phyloP scores from a whole-genome alignment of 2,797 vertebrate genomes.

The Meriones psammophilus region DNA sequence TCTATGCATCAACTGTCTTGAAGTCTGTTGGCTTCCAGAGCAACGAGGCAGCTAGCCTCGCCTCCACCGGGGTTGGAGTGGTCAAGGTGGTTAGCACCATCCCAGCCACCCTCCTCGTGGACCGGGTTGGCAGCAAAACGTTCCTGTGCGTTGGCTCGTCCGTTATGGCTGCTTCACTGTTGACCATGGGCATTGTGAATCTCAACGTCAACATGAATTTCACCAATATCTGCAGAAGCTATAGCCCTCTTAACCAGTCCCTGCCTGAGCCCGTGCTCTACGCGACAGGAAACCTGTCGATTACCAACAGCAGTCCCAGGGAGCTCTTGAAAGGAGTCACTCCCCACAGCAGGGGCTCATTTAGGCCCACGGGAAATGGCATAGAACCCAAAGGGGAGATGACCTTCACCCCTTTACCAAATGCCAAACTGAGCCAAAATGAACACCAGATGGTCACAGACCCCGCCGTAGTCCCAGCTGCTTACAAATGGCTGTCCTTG shows the following conservation, averaged over 20 bases:
- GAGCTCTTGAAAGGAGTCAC: slow-evolving; percentile 75
- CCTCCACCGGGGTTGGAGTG: slow-evolving; percentile 95
- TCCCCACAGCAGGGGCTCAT: slow-evolving; percentile 70
- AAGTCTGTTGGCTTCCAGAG: slow-evolving; percentile 96
- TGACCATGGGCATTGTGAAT: slow-evolving; percentile 92
- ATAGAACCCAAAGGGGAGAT: slow-evolving; percentile 54
- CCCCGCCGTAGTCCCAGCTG: slow-evolving; percentile 84
- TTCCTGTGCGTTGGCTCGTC: slow-evolving; percentile 95
- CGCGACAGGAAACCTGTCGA: slow-evolving; percentile 76
- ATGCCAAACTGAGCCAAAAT: slow-evolving; percentile 72
- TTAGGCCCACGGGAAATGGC: slow-evolving; percentile 31
- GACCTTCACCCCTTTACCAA: slow-evolving; percentile 72
- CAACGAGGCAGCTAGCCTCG: slow-evolving; percentile 95
- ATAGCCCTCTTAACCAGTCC: slow-evolving; percentile 84
- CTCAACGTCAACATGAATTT: slow-evolving; percentile 93
- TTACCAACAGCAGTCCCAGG: slow-evolving; percentile 83
- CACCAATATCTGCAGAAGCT: slow-evolving; percentile 92
- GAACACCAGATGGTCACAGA: slow-evolving; percentile 70
- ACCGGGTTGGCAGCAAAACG: slow-evolving; percentile 94
- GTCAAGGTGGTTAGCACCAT: slow-evolving; percentile 95
- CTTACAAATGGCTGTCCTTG: slow-evolving; percentile 95
- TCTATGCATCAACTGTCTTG: slow-evolving; percentile 96
- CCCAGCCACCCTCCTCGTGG: slow-evolving; percentile 94
- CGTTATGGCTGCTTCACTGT: slow-evolving; percentile 92
- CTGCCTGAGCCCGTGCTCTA: slow-evolving; percentile 77